Conservation (phyloP, 2,797 vertebrate genomes). For the Avahi laniger region DNA sequence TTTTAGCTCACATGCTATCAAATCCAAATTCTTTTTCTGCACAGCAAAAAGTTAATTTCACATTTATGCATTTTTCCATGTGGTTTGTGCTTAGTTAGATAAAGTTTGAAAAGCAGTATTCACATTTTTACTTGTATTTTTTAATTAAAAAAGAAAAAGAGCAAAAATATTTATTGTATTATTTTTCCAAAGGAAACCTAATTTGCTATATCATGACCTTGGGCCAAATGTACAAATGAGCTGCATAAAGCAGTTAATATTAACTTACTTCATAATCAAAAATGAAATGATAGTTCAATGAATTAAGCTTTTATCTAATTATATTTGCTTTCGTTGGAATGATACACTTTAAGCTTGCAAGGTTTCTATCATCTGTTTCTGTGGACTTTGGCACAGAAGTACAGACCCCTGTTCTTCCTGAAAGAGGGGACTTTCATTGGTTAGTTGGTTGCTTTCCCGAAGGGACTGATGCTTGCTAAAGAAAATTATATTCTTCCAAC, state of each 20-base stretch:
- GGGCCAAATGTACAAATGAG: background rate
- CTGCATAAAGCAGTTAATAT: conserved; percentile 6
- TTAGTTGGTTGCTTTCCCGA: conserved; percentile 42
- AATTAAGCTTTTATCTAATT: conserved; percentile 34
- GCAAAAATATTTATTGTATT: conserved; percentile 44
- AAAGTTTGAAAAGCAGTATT: conserved; percentile 59
- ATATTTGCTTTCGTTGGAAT: conserved; percentile 36
- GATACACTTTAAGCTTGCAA: background rate
- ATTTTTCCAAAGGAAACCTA: background rate
- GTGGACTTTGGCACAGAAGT: conserved; percentile 51
- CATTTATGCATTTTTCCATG: conserved; percentile 71
- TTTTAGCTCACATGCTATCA: conserved; percentile 69
- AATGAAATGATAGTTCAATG: background rate
- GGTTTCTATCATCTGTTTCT: conserved; percentile 41
- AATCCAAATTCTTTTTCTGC: conserved; percentile 70
- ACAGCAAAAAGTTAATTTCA: conserved; percentile 76
- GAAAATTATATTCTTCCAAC: conserved; percentile 49
- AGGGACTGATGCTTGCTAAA: conserved; percentile 46
- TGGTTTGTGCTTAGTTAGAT: conserved; percentile 73
- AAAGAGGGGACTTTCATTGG: background rate
- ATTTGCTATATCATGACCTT: background rate
- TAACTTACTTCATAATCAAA: conserved; percentile 42
- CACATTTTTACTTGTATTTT: conserved; percentile 53
- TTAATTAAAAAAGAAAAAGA: conserved; percentile 51
- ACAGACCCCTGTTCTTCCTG: background rate